These are phyloP conservation scores for Rhizoglyphus robini DNA, from an alignment of 1,140 invertebrate genomes.

Conservation along the genomic window DNA sequence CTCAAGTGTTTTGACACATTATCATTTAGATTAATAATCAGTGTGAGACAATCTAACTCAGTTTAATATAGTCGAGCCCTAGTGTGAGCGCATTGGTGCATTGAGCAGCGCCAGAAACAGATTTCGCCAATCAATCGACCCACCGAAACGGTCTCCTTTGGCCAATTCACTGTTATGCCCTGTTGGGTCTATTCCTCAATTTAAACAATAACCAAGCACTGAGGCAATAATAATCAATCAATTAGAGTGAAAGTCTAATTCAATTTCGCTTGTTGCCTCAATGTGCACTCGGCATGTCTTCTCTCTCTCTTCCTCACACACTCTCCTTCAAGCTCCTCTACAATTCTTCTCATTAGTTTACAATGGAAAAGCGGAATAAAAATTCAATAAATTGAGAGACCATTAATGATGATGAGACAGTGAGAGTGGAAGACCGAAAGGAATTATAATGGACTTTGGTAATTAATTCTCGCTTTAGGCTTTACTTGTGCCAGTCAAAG, in stretches of 20 bases:
- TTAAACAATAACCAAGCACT: too few relatives aligned
- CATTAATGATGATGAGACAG: not conserved
- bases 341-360: not conserved
- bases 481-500: not conserved
- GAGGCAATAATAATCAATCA: conserved; percentile 15
- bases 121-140: too few relatives aligned
- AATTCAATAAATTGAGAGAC: not conserved
- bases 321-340: not conserved
- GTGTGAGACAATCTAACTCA: too few relatives aligned
- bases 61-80: too few relatives aligned
- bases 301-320: too few relatives aligned
- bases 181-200: too few relatives aligned
- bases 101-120: too few relatives aligned
- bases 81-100: too few relatives aligned
- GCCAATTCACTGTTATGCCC: too few relatives aligned
- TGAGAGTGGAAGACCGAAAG: not conserved
- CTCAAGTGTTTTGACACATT: too few relatives aligned
- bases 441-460: conserved; percentile 2
- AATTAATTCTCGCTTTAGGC: conserved; percentile 14
- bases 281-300: not conserved
- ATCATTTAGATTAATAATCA: too few relatives aligned
- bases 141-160: too few relatives aligned
- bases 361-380: not conserved
- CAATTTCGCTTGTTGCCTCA: not conserved
- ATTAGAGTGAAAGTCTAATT: conserved; percentile 5